These are phyloP conservation scores for Zosterops borbonicus DNA, from an alignment of 2,113 vertebrate species.

Conservation along the genomic window DNA sequence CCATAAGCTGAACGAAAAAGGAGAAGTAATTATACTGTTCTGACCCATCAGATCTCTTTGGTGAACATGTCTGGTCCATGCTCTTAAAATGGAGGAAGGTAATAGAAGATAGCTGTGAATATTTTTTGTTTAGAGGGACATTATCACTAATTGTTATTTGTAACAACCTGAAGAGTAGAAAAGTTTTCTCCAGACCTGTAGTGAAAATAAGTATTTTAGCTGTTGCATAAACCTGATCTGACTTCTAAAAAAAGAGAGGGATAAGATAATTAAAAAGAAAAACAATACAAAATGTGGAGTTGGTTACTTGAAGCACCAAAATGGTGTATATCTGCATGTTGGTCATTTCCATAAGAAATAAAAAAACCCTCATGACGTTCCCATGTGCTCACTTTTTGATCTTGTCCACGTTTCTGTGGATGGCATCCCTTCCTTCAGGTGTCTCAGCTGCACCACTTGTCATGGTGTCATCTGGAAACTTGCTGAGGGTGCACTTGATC, in stretches of 20 bases:
- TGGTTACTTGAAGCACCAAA: background rate
- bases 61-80: constrained; percentile 82
- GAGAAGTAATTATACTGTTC: constrained; percentile 77
- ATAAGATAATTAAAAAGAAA: background rate
- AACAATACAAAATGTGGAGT: background rate
- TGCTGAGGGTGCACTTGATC: background rate
- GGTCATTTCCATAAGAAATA: background rate
- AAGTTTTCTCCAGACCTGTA: background rate
- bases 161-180: background rate
- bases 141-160: background rate
- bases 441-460: background rate
- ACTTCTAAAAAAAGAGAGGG: background rate
- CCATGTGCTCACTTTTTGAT: too few relatives aligned
- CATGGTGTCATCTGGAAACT: accelerated
- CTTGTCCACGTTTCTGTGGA: background rate
- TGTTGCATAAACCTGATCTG: background rate
- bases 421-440: background rate
- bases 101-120: constrained; percentile 75
- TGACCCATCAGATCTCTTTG: constrained; percentile 78
- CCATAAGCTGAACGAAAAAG: constrained; percentile 79
- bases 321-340: background rate
- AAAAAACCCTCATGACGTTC: background rate
- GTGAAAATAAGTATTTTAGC: background rate
- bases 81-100: constrained; percentile 78
- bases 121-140: background rate